These are phyloP conservation scores for Parnassius mnemosyne DNA, from an alignment of 2,888 invertebrate genomes.

Conservation along the genomic window DNA sequence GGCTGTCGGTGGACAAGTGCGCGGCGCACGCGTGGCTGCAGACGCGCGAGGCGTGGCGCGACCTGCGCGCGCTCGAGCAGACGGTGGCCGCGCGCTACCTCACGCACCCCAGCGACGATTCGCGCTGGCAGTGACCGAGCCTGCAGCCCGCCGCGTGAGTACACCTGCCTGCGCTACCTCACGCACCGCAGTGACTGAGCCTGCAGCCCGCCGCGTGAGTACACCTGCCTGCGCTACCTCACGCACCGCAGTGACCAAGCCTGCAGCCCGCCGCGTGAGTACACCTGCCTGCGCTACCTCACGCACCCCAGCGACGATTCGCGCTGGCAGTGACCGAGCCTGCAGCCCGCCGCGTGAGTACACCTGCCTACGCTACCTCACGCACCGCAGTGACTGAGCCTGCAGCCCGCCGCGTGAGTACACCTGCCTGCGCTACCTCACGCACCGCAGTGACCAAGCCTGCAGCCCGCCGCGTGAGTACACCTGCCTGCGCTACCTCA, in stretches of 20 bases:
- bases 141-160: conserved; percentile 1
- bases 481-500: too few relatives aligned
- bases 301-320: conserved; percentile 66
- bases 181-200: conserved; percentile 50
- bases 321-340: conserved; percentile 37
- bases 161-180: conserved; percentile 41
- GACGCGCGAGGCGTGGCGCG: conserved; percentile 97
- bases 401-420: too few relatives aligned
- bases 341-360: background rate
- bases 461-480: too few relatives aligned
- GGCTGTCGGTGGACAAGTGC: conserved; percentile 98
- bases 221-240: conserved; percentile 27
- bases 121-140: conserved; percentile 39
- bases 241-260: conserved; percentile 77
- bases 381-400: background rate
- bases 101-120: conserved; percentile 68
- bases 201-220: background rate
- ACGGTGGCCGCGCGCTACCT: conserved; percentile 64
- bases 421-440: too few relatives aligned
- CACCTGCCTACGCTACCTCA: conserved; percentile 32
- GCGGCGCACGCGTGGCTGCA: conserved; percentile 97
- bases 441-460: too few relatives aligned
- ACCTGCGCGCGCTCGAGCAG: conserved; percentile 91
- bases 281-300: conserved; percentile 42
- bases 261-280: conserved; percentile 22